phyloP scores from a whole-genome alignment of 2,888 invertebrate genomes.

The Tachina grossa region DNA sequence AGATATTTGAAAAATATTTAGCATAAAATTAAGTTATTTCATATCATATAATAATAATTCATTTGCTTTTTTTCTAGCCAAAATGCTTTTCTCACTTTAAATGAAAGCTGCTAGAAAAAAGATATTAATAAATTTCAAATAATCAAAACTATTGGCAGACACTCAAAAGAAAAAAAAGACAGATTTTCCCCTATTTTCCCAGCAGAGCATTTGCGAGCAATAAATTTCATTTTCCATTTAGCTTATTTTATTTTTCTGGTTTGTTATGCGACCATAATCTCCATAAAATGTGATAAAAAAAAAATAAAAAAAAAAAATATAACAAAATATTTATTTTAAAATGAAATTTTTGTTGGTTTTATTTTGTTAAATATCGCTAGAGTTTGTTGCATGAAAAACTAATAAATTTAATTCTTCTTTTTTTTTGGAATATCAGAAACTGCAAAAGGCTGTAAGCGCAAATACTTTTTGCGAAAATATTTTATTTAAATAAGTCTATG shows the following conservation, averaged over 20 bases:
- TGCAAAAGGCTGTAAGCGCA: neutral
- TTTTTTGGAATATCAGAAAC: slow-evolving; percentile 10
- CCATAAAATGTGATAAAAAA: slow-evolving; percentile 52
- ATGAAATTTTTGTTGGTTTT: slow-evolving; percentile 14
- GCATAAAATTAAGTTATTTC: neutral
- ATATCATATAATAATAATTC: neutral
- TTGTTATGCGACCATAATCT: slow-evolving; percentile 56
- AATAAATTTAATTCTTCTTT: slow-evolving; percentile 30
- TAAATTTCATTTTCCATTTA: slow-evolving; percentile 60
- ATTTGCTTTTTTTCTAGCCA: neutral
- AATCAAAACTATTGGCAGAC: slow-evolving; percentile 17
- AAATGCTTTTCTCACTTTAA: slow-evolving; percentile 2
- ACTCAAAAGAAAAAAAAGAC: neutral
- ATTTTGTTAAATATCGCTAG: neutral
- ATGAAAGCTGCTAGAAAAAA: neutral
- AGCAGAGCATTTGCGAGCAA: slow-evolving; percentile 55
- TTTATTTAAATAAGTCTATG: neutral
- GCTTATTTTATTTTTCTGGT: slow-evolving; percentile 43
- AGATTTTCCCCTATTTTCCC: slow-evolving; percentile 13
- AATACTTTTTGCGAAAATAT: neutral
- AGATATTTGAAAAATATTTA: neutral
- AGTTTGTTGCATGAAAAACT: slow-evolving; percentile 19
- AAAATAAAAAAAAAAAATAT: neutral
- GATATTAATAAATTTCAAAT: neutral
- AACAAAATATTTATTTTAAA: slow-evolving; percentile 44